These are phyloP conservation scores for Craniophora ligustri DNA, from an alignment of 2,888 invertebrate species.

Conservation along the genomic window DNA sequence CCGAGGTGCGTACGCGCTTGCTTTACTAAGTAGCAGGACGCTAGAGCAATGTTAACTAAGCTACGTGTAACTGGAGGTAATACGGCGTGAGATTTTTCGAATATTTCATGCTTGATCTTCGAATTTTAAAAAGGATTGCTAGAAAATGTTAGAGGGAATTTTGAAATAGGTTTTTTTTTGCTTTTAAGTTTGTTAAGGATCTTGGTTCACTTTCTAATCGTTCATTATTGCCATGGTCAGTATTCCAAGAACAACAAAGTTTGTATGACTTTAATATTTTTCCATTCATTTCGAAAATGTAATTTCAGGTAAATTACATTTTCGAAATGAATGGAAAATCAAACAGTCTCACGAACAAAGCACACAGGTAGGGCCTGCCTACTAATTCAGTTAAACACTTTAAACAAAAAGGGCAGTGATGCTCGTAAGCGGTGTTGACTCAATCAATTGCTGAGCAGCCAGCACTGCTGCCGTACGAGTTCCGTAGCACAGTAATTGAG, in stretches of 20 bases:
- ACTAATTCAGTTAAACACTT: conserved; percentile 43
- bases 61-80: conserved; percentile 6
- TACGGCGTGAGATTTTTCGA: conserved; percentile 12
- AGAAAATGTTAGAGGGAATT: too few species aligned
- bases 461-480: conserved; percentile 22
- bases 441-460: conserved; percentile 45
- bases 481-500: conserved; percentile 44
- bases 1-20: conserved; percentile 41
- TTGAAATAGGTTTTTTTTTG: too few species aligned
- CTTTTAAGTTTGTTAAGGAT: neutral
- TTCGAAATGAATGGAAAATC: too few species aligned
- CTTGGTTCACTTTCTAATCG: too few species aligned
- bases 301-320: neutral
- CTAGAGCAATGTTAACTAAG: conserved; percentile 30
- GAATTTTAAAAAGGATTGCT: neutral
- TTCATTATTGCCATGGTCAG: too few species aligned
- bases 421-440: conserved; percentile 48
- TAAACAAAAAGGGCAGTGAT: conserved; percentile 44
- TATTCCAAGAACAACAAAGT: neutral
- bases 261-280: neutral
- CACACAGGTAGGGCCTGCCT: conserved; percentile 28
- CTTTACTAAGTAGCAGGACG: conserved; percentile 36
- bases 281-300: neutral
- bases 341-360: conserved; percentile 7
- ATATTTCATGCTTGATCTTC: conserved; percentile 6